Percentiles rank a stretch among this genome's conserved stretches.
These are phyloP conservation scores for Hippolais icterina DNA, from an alignment of 2,113 vertebrate genomes.

Conservation along the genomic window DNA sequence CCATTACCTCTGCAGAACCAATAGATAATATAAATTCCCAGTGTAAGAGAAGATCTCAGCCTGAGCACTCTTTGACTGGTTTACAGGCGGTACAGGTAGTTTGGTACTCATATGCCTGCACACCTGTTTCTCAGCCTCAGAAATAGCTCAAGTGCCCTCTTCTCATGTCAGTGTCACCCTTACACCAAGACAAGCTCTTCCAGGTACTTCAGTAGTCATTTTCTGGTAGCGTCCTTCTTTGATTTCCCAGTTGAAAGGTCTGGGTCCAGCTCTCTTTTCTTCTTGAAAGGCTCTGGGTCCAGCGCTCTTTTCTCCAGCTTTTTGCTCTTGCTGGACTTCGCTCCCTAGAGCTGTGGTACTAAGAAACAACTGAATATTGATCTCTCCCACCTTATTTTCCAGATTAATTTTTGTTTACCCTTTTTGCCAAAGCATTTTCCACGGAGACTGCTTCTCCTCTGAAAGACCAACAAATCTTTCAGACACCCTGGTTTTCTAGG, in stretches of 20 bases:
- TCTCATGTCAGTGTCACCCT: background rate
- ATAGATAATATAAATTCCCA: background rate
- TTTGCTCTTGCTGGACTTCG: background rate
- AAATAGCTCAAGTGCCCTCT: background rate
- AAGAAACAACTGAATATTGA: background rate
- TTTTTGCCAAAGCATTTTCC: background rate
- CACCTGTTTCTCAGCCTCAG: background rate
- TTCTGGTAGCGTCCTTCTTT: background rate
- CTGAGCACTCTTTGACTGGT: background rate
- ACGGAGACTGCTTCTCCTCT: background rate
- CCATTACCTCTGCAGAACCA: background rate
- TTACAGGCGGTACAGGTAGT: background rate
- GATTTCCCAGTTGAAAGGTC: background rate
- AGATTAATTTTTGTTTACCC: background rate
- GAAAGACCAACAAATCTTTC: background rate
- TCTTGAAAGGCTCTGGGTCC: background rate
- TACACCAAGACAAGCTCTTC: background rate
- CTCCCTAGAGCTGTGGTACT: background rate
- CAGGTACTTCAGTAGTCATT: background rate
- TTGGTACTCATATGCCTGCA: fast-evolving
- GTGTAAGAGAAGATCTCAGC: background rate
- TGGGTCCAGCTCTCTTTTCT: background rate
- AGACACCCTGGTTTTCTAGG: background rate
- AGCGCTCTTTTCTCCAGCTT: background rate
- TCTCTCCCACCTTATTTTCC: background rate